These are phyloP conservation scores for Lasioglossum figueresi DNA, from an alignment of 2,888 invertebrate genomes.

Conservation along the genomic window DNA sequence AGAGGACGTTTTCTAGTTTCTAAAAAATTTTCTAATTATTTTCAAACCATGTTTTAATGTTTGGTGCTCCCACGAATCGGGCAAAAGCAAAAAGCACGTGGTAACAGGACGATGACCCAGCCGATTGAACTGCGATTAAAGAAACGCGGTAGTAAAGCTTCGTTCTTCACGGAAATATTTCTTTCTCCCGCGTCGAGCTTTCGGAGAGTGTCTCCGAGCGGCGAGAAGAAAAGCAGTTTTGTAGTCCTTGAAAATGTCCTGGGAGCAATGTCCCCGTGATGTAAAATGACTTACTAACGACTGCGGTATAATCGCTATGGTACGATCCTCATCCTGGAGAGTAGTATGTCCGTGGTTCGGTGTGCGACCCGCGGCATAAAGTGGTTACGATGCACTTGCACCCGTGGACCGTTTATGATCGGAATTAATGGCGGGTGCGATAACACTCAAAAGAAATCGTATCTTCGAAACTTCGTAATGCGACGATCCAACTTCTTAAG, in stretches of 20 bases:
- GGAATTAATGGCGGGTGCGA: constrained; percentile 67
- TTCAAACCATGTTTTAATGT: background rate
- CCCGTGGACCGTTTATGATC: constrained; percentile 67
- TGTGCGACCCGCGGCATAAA: constrained; percentile 55
- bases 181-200: background rate
- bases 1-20: background rate
- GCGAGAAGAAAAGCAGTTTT: constrained; percentile 49
- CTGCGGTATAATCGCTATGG: constrained; percentile 62
- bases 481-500: constrained; percentile 34
- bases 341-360: constrained; percentile 64
- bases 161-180: constrained; percentile 15
- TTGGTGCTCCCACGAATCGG: background rate
- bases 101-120: background rate
- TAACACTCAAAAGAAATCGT: constrained; percentile 63
- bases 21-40: background rate
- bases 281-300: constrained; percentile 70
- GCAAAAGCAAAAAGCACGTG: background rate
- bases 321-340: constrained; percentile 37
- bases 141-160: constrained; percentile 55
- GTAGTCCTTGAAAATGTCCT: constrained; percentile 43
- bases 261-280: constrained; percentile 52
- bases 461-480: constrained; percentile 54
- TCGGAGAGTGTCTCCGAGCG: background rate
- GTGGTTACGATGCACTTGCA: constrained; percentile 63
- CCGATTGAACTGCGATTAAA: constrained; percentile 38